A percentile compares a stretch with the other conserved stretches of the same genome.
Evolutionary conservation across 2,888 invertebrate species (phyloP).

Genomic region (Odontocerum albicorne): DNA sequence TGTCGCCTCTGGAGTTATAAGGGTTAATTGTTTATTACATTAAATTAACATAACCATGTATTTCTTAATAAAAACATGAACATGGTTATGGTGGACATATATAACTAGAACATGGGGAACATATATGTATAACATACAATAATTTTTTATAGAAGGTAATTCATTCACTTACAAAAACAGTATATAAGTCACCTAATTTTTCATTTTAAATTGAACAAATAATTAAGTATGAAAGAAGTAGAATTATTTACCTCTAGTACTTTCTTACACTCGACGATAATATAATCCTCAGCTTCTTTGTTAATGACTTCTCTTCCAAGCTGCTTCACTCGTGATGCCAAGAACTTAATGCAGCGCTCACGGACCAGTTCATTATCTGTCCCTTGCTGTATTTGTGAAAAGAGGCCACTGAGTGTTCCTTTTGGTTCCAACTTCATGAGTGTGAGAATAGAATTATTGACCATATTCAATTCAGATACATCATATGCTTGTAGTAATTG

Average conservation of each 20-base stretch:
- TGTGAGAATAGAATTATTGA: constrained; percentile 79
- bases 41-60: no score
- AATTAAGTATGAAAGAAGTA: no score
- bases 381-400: constrained; percentile 59
- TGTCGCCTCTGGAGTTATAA: no score
- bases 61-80: no score
- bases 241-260: constrained; percentile 65
- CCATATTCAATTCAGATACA: constrained; percentile 78
- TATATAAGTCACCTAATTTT: not conserved
- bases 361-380: constrained; percentile 67
- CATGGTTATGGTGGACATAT: no score
- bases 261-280: constrained; percentile 84
- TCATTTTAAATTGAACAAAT: not conserved
- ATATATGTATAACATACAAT: no score
- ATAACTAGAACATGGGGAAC: no score
- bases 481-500: constrained; percentile 90
- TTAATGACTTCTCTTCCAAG: constrained; percentile 77
- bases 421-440: constrained; percentile 75
- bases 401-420: constrained; percentile 59
- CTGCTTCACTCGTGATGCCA: constrained; percentile 79
- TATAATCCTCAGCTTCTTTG: constrained; percentile 82
- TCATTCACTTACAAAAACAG: not conserved
- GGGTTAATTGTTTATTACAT: no score
- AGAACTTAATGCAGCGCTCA: constrained; percentile 85
- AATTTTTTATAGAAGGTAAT: no score